These are phyloP conservation scores for Anoplophora glabripennis DNA, from an alignment of 1,140 invertebrate genomes.

Conservation along the genomic window DNA sequence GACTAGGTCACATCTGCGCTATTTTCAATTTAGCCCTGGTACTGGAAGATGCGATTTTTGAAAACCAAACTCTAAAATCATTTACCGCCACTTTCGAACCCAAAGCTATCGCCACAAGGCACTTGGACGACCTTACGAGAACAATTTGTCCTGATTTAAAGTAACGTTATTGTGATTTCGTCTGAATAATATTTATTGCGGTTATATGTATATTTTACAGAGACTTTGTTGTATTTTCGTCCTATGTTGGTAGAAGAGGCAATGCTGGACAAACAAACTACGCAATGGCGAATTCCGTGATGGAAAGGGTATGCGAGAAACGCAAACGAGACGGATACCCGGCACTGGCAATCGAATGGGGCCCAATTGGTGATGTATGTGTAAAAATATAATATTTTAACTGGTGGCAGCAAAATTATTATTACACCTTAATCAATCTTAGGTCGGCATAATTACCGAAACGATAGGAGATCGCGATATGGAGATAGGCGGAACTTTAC, in stretches of 20 bases:
- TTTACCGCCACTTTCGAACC: conserved; percentile 52
- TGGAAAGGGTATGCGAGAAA: conserved; percentile 69
- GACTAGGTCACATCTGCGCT: conserved; percentile 64
- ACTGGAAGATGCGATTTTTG: conserved; percentile 53
- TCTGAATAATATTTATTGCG: too few species aligned
- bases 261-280: conserved; percentile 90
- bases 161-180: too few species aligned
- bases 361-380: conserved; percentile 69
- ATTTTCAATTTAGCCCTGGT: conserved; percentile 78
- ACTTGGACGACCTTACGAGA: conserved; percentile 54
- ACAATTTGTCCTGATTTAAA: conserved; percentile 53
- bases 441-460: conserved; percentile 72
- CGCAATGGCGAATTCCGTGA: conserved; percentile 70
- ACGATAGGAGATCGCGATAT: conserved; percentile 79
- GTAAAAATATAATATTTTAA: too few species aligned
- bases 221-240: conserved; percentile 77
- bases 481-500: conserved; percentile 76
- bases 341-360: conserved; percentile 69
- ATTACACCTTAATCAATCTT: too few species aligned
- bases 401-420: conserved; percentile 29
- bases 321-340: conserved; percentile 59
- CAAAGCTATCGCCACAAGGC: conserved; percentile 52
- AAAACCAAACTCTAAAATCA: conserved; percentile 54
- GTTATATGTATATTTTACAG: too few species aligned
- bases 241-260: conserved; percentile 82